These are phyloP conservation scores for Acleris cristana DNA, from an alignment of 2,888 invertebrate species.

Conservation along the genomic window DNA sequence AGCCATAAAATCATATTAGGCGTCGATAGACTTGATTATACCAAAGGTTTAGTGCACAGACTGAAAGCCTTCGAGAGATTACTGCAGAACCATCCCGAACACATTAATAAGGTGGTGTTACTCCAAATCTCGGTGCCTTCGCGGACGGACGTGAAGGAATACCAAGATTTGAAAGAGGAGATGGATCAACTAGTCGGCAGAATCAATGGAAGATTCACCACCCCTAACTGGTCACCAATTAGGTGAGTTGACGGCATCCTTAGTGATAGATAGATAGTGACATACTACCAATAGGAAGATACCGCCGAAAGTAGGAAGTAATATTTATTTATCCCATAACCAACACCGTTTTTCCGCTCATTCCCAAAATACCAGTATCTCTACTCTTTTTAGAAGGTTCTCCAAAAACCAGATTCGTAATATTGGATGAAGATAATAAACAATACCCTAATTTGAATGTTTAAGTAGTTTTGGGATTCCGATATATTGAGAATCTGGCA, in stretches of 20 bases:
- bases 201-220: constrained; percentile 95
- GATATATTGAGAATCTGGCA: no score
- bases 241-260: constrained; percentile 60
- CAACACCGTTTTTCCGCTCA: no score
- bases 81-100: constrained; percentile 92
- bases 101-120: constrained; percentile 91
- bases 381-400: no score
- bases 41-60: constrained; percentile 93
- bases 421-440: no score
- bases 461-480: no score
- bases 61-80: constrained; percentile 92
- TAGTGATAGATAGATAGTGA: no score
- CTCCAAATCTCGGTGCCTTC: constrained; percentile 95
- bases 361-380: no score
- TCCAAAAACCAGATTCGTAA: no score
- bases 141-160: constrained; percentile 94
- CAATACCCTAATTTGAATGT: no score
- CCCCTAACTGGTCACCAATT: constrained; percentile 96
- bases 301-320: no score
- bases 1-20: constrained; percentile 93
- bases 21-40: constrained; percentile 95
- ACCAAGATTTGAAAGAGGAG: constrained; percentile 94
- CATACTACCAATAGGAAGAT: no score
- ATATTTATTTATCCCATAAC: no score
- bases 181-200: constrained; percentile 95